Conservation (phyloP, 2,113 vertebrate species). For the Ascaphus truei region DNA sequence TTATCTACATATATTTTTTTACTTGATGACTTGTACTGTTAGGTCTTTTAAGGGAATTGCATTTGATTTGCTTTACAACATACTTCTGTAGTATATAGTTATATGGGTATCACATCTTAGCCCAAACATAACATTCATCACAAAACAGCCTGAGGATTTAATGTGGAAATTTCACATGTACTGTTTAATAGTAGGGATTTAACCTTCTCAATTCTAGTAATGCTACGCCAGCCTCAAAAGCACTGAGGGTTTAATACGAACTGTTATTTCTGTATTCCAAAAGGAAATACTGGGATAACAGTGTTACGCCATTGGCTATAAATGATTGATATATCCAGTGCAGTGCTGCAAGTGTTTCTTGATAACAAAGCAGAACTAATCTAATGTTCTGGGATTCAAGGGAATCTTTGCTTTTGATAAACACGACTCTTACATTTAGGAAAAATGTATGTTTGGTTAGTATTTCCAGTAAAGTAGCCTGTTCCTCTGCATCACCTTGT, state of each 20-base stretch:
- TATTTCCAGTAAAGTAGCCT: too few relatives aligned
- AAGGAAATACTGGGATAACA: constrained; percentile 15
- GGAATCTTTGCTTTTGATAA: constrained; percentile 1
- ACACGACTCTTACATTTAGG: background rate
- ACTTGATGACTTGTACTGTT: too few relatives aligned
- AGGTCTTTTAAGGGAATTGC: too few relatives aligned
- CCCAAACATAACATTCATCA: background rate
- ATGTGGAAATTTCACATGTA: too few relatives aligned
- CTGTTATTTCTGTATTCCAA: background rate
- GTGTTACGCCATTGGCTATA: background rate
- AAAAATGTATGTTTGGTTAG: too few relatives aligned
- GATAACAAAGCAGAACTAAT: background rate
- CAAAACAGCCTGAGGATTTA: background rate
- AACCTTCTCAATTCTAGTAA: background rate
- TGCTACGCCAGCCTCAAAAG: too few relatives aligned
- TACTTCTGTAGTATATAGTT: too few relatives aligned
- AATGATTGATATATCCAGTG: background rate
- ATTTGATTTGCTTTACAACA: too few relatives aligned
- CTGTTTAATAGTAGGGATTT: background rate
- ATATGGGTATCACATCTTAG: background rate
- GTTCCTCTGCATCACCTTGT: too few relatives aligned
- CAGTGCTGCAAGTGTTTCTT: background rate
- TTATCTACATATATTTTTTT: too few relatives aligned
- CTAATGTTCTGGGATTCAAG: background rate
- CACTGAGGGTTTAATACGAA: background rate